Evolutionary conservation across 2,113 vertebrate species (phyloP), one percentile per base, ranked within the genome.

Genomic region (Naja naja): DNA sequence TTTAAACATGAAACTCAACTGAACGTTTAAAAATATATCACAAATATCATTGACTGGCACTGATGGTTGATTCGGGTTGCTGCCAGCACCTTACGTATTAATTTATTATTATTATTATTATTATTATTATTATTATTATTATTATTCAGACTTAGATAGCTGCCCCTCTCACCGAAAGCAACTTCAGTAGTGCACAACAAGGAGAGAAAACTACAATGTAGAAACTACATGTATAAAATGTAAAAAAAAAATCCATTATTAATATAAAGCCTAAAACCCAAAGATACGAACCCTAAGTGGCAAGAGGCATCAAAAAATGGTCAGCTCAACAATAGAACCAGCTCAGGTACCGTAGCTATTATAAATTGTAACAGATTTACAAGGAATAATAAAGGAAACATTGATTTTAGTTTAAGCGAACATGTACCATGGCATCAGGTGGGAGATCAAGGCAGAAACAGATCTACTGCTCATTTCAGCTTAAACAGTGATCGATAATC

Each of bases 371-470:
- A 45, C 22, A n/a, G 23, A 64, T 39, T 54, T 2, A 60, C 85
- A 39, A 91, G 93, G 34, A 91, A 49, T 34, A 27, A 94, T 89
- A 87, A 90, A 90, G 20, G 39, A 90, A 91, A 22, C 43, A n/a
- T 92, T 87, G 90, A 86, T 49, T 9, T 91, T 25, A 69, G 4
- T n/a, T 45, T 23, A 49, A 89, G 89, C n/a, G 5, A 11, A 5
- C 45, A 52, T 55, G 27, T 47, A 88, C 52, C 8, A 23, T 45
- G 34, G 52, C 74, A 64, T 58, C 9, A 23, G 34, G 3, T n/a
- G 22, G 39, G 81, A 69, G 55, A 60, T 12, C 39, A 58, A 43
- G 16, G 22, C 56, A 12, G 20, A 43, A 34, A 34, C 8, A 4
- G 10, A 25, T 64, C n/a, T 20, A 25, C 49, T 23, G 7, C 27